phyloP scores from a whole-genome alignment of 92 coral and sea anemone genomes.

The Heliopora coerulea region DNA sequence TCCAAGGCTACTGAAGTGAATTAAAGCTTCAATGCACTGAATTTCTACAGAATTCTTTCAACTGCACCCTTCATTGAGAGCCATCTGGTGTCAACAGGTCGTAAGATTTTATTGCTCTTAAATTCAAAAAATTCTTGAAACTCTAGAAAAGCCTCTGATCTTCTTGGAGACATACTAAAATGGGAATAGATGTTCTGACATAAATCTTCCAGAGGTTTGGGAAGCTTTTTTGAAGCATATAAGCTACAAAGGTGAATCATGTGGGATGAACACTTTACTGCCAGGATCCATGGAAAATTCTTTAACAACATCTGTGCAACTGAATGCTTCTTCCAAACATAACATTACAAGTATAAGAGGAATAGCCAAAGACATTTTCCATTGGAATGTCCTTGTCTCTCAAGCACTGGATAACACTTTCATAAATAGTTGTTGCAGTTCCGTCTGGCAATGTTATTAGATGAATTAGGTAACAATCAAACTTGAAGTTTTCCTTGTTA shows the following conservation, averaged over 20 bases:
- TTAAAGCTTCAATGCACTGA: constrained; percentile 29
- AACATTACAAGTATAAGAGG: constrained; percentile 20
- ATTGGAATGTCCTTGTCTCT: constrained; percentile 22
- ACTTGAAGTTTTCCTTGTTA: not conserved
- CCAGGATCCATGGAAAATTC: constrained; percentile 13
- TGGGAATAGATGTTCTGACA: constrained; percentile 52
- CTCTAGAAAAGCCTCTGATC: constrained; percentile 44
- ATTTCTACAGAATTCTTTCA: constrained; percentile 23
- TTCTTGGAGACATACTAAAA: constrained; percentile 53
- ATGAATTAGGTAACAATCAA: not conserved
- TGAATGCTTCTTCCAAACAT: constrained; percentile 25
- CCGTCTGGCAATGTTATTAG: constrained; percentile 20
- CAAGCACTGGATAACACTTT: constrained; percentile 32
- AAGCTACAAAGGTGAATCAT: constrained; percentile 48
- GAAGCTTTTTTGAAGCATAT: constrained; percentile 53
- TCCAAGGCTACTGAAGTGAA: constrained; percentile 19
- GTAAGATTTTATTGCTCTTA: constrained; percentile 48
- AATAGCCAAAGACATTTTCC: constrained; percentile 36
- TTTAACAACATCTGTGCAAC: constrained; percentile 13
- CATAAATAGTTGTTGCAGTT: constrained; percentile 25
- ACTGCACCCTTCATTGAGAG: constrained; percentile 58
- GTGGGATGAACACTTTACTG: no score
- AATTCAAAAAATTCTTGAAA: constrained; percentile 56
- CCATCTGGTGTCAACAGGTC: constrained; percentile 55
- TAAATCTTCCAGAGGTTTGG: constrained; percentile 44